These are phyloP conservation scores for Pollenia labialis DNA, from an alignment of 2,888 invertebrate genomes.

Conservation along the genomic window DNA sequence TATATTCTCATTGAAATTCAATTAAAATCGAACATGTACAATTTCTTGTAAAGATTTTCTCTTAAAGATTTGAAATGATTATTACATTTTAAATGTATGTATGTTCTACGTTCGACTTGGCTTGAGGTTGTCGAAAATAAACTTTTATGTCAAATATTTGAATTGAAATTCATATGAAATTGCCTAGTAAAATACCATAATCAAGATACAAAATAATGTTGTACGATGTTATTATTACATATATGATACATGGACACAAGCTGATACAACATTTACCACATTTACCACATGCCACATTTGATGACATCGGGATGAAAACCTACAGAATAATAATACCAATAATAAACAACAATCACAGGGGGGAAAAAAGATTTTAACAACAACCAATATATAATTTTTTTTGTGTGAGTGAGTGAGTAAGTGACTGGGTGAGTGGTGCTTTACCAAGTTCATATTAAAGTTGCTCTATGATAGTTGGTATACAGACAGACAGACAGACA, in stretches of 20 bases:
- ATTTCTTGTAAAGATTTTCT: conserved; percentile 64
- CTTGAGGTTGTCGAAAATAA: conserved; percentile 35
- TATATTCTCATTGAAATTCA: conserved; percentile 57
- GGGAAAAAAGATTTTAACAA: conserved; percentile 46
- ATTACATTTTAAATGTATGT: conserved; percentile 50
- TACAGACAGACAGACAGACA: conserved; percentile 4
- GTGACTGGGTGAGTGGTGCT: conserved; percentile 3
- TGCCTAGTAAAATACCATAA: conserved; percentile 64
- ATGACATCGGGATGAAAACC: conserved; percentile 57
- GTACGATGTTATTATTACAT: conserved; percentile 59
- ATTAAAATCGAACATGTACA: conserved; percentile 66
- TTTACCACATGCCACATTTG: conserved; percentile 48
- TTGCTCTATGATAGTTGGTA: conserved; percentile 2
- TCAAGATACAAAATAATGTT: conserved; percentile 67
- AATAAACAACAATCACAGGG: conserved; percentile 40
- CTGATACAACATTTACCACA: conserved; percentile 14
- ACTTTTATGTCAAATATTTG: conserved; percentile 67
- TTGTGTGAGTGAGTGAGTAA: not conserved
- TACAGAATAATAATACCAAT: conserved; percentile 63
- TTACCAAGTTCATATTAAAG: conserved; percentile 10
- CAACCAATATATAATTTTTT: conserved; percentile 26
- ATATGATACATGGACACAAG: conserved; percentile 42
- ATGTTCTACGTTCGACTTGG: not conserved
- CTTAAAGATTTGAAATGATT: conserved; percentile 40
- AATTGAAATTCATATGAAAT: conserved; percentile 70